A percentile compares a stretch with the other conserved stretches of the same genome.
These are phyloP conservation scores for Bombus confusus DNA, from an alignment of 1,140 invertebrate genomes.

Conservation along the genomic window DNA sequence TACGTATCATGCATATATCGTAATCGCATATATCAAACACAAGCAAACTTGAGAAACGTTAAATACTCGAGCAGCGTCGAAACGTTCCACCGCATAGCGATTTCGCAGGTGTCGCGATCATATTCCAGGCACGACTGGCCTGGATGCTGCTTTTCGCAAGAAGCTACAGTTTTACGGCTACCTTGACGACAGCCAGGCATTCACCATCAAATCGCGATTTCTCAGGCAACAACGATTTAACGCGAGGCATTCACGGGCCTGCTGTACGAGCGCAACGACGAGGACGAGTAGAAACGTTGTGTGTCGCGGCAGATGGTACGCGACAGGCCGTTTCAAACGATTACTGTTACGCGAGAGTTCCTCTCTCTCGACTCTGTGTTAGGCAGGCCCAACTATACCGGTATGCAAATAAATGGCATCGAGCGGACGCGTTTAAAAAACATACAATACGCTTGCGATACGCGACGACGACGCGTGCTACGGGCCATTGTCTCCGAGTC, in stretches of 20 bases:
- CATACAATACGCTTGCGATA: constrained; percentile 29
- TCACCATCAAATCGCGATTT: constrained; percentile 71
- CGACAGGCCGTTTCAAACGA: constrained; percentile 51
- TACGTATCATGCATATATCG: no score
- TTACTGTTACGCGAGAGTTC: constrained; percentile 45
- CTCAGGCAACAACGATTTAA: constrained; percentile 68
- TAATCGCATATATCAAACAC: no score
- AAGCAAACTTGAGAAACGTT: not conserved
- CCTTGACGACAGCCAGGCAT: constrained; percentile 37
- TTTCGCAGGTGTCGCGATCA: not conserved
- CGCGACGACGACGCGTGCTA: constrained; percentile 16
- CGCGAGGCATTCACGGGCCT: constrained; percentile 55
- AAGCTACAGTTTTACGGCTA: constrained; percentile 22
- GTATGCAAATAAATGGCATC: constrained; percentile 54
- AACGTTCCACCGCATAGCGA: not conserved
- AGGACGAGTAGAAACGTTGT: constrained; percentile 29
- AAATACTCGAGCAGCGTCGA: not conserved
- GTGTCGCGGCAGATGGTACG: constrained; percentile 61
- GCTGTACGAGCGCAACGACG: not conserved
- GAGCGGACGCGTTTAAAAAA: constrained; percentile 21
- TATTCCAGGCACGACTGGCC: not conserved
- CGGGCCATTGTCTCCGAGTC: constrained; percentile 41
- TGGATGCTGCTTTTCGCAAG: constrained; percentile 1
- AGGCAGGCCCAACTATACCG: constrained; percentile 1
- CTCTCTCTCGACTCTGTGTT: constrained; percentile 2